phyloP scores from a whole-genome alignment of 2,888 invertebrate genomes.

The Eurytoma adleriae region DNA sequence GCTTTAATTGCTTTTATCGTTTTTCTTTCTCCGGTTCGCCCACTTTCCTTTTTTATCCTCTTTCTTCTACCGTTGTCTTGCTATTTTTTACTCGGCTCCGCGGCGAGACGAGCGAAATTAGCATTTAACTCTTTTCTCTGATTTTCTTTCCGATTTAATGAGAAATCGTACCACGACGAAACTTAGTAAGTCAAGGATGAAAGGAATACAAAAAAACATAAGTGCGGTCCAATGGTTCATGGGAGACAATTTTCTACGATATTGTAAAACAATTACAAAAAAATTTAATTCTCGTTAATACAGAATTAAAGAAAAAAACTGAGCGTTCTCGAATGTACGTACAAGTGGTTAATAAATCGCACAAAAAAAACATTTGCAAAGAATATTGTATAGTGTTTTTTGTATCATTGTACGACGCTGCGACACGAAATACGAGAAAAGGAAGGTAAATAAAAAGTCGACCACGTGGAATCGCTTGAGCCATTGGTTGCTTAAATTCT shows the following conservation, averaged over 20 bases:
- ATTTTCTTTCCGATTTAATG: not conserved
- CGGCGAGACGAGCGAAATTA: slow-evolving; percentile 10
- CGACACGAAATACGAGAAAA: not conserved
- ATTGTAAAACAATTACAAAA: slow-evolving; percentile 42
- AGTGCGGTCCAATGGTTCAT: slow-evolving; percentile 73
- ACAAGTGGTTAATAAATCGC: slow-evolving; percentile 51
- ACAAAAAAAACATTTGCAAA: slow-evolving; percentile 32
- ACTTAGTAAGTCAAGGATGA: slow-evolving; percentile 30
- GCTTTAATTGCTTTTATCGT: slow-evolving; percentile 38
- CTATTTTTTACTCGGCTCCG: slow-evolving; percentile 18
- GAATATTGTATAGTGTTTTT: too few species aligned
- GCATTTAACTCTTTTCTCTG: slow-evolving; percentile 23
- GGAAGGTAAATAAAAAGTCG: slow-evolving; percentile 21
- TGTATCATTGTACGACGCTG: too few species aligned
- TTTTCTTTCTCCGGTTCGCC: slow-evolving; percentile 6
- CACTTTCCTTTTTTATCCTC: slow-evolving; percentile 16
- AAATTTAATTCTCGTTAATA: slow-evolving; percentile 29
- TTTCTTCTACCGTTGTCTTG: slow-evolving; percentile 15
- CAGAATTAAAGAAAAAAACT: slow-evolving; percentile 13
- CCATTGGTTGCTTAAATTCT: slow-evolving; percentile 43
- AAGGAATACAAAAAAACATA: slow-evolving; percentile 35
- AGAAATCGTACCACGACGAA: slow-evolving; percentile 11
- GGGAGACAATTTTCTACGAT: slow-evolving; percentile 73
- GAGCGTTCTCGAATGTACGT: slow-evolving; percentile 48
- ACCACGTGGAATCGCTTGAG: slow-evolving; percentile 46